Conservation (phyloP, 53 echinoderm and acorn worm species). For the Mesocentrotus franciscanus region DNA sequence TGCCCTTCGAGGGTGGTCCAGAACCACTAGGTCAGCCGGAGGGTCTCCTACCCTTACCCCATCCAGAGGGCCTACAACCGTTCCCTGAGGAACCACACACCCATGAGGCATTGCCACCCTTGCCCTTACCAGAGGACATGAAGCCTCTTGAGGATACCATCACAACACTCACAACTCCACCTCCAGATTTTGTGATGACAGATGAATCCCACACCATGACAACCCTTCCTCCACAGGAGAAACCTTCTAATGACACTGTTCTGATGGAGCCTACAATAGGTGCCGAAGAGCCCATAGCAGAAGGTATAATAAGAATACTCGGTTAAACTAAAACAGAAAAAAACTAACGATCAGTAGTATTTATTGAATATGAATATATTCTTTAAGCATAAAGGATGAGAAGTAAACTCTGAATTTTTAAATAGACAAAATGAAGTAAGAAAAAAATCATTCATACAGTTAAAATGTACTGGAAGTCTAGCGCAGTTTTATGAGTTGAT, state of each 20-base stretch:
- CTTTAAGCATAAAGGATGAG: background rate
- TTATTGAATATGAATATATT: background rate
- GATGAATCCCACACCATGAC: slow-evolving; percentile 7
- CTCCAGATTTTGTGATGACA: slow-evolving; percentile 39
- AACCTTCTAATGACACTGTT: slow-evolving; percentile 38
- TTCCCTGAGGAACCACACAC: slow-evolving; percentile 27
- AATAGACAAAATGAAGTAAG: background rate
- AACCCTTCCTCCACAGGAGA: slow-evolving; percentile 32
- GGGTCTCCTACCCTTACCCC: slow-evolving; percentile 36
- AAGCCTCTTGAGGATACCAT: background rate
- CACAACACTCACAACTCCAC: slow-evolving; percentile 34
- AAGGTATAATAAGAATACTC: background rate
- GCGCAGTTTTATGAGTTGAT: too few species aligned
- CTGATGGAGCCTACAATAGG: background rate
- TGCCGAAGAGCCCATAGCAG: background rate
- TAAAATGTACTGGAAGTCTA: too few species aligned
- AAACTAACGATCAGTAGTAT: background rate
- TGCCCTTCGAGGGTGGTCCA: slow-evolving; percentile 15
- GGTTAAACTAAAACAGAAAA: background rate
- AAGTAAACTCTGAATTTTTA: background rate
- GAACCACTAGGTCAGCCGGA: background rate
- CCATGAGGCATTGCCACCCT: slow-evolving; percentile 12
- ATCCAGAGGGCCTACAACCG: slow-evolving; percentile 51
- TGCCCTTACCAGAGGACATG: slow-evolving; percentile 53
- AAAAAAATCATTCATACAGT: background rate